phyloP scores from a whole-genome alignment of 2,797 vertebrate species.

The Triplophysa bombifrons region DNA sequence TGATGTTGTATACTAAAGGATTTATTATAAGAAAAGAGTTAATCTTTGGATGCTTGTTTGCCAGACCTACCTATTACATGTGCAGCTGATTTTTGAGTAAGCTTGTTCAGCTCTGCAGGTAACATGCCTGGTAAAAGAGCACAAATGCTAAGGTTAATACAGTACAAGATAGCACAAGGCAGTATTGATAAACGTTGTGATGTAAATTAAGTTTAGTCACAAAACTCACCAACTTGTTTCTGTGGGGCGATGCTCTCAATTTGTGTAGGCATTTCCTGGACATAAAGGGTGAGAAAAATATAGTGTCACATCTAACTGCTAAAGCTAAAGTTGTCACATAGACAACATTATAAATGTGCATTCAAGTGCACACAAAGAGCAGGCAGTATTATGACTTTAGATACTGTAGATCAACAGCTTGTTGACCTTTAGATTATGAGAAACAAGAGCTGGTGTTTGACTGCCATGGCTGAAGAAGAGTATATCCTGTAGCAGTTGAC shows the following conservation, averaged over 20 bases:
- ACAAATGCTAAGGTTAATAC: background rate
- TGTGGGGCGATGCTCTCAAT: conserved; percentile 60
- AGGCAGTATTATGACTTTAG: background rate
- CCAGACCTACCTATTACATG: conserved; percentile 83
- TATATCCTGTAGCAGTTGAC: conserved; percentile 73
- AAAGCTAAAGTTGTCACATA: conserved; percentile 43
- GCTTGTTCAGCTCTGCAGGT: conserved; percentile 41
- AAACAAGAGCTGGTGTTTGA: background rate
- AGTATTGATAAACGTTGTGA: background rate
- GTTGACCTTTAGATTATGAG: background rate
- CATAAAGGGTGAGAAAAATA: conserved; percentile 55
- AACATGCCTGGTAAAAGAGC: conserved; percentile 66
- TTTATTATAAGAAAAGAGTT: background rate
- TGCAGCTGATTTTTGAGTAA: conserved; percentile 71
- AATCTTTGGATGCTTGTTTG: background rate
- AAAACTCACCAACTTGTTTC: conserved; percentile 83
- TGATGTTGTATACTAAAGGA: background rate
- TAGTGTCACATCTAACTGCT: conserved; percentile 2
- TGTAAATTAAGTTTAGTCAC: background rate
- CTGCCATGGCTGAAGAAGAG: conserved; percentile 39
- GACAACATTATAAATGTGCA: background rate
- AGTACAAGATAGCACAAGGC: background rate
- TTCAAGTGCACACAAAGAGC: background rate
- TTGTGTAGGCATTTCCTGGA: conserved; percentile 53
- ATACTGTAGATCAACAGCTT: background rate